Percentiles rank a stretch among this genome's conserved stretches.
These are phyloP conservation scores for Phaethornis superciliosus DNA, from an alignment of 2,113 vertebrate genomes.

Conservation along the genomic window DNA sequence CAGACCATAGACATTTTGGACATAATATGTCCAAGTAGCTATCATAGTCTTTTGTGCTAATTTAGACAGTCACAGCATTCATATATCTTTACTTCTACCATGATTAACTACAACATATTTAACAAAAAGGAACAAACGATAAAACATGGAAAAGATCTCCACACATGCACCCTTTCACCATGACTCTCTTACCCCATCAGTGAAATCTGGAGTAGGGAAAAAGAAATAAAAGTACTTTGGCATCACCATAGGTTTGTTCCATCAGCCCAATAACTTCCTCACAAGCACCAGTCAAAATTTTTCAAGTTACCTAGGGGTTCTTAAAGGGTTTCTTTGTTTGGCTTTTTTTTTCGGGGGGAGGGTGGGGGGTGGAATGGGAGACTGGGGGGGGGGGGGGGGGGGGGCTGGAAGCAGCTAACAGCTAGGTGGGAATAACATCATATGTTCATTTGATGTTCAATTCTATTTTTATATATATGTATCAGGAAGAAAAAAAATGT, in stretches of 20 bases:
- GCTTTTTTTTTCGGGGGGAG: too few relatives aligned
- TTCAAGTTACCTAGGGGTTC: not conserved
- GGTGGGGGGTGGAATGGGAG: too few relatives aligned
- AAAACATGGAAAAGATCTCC: not conserved
- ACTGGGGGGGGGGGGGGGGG: too few relatives aligned
- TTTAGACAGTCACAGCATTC: not conserved
- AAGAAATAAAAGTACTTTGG: not conserved
- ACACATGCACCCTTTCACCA: too few relatives aligned
- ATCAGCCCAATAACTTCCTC: not conserved
- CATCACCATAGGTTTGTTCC: not conserved
- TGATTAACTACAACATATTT: not conserved
- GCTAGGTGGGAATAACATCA: not conserved
- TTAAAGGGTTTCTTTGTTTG: not conserved
- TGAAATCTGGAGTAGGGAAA: not conserved
- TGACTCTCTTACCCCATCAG: not conserved
- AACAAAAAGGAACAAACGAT: not conserved
- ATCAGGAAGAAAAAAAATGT: not conserved
- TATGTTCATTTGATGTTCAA: conserved; percentile 39
- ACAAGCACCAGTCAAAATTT: not conserved
- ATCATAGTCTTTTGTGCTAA: not conserved
- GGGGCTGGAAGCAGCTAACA: not conserved
- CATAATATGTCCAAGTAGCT: too few relatives aligned
- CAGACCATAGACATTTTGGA: too few relatives aligned
- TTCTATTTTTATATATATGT: not conserved
- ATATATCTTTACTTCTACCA: not conserved